Conservation (phyloP, 1,140 invertebrate species). For the Hyposmocoma kahamanoa region DNA sequence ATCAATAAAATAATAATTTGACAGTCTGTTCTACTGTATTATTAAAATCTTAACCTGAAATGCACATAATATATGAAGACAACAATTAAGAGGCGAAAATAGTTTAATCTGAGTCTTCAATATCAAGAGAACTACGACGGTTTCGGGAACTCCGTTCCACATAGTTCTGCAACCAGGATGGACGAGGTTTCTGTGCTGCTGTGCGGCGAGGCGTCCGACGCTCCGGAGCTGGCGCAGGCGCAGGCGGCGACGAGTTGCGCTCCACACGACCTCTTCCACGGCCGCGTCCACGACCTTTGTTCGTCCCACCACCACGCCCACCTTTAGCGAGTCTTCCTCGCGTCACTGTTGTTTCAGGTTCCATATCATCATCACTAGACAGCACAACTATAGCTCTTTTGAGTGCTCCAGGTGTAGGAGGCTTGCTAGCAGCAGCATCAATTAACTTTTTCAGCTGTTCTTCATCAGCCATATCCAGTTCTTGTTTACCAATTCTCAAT, state of each 20-base stretch:
- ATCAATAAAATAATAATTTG: too few relatives aligned
- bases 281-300: constrained; percentile 8
- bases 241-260: constrained; percentile 11
- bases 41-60: too few relatives aligned
- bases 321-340: constrained; percentile 11
- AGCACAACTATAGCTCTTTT: constrained; percentile 12
- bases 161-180: constrained; percentile 34
- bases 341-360: constrained; percentile 4
- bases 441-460: constrained; percentile 29
- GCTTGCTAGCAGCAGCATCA: constrained; percentile 3
- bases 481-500: constrained; percentile 38
- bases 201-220: constrained; percentile 39
- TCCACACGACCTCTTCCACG: constrained; percentile 11
- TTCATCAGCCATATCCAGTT: constrained; percentile 42
- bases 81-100: too few relatives aligned
- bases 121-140: constrained; percentile 40
- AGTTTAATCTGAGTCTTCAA: constrained; percentile 45
- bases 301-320: constrained; percentile 8
- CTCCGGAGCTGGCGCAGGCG: constrained; percentile 14
- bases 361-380: constrained; percentile 22
- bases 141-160: constrained; percentile 19
- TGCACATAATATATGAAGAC: too few relatives aligned
- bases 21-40: too few relatives aligned
- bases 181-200: constrained; percentile 33
- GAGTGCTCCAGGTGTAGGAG: constrained; percentile 11